Evolutionary conservation across 2,113 vertebrate genomes (phyloP).

Genomic region (Ptychochromis oligacanthus): DNA sequence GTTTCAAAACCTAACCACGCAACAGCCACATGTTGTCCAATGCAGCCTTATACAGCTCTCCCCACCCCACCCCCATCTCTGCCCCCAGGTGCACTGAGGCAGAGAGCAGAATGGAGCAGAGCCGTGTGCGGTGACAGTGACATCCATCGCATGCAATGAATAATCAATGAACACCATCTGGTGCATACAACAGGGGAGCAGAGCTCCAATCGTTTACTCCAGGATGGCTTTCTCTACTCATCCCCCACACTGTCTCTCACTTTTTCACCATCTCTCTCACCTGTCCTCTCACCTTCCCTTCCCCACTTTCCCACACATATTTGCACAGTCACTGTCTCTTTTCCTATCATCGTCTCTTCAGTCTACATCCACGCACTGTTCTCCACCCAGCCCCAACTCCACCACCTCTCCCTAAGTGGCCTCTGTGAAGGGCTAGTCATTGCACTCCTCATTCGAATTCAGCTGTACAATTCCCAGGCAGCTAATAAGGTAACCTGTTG

Average conservation of each 20-base stretch:
- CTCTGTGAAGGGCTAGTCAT: slow-evolving; percentile 48
- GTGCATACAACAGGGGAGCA: slow-evolving; percentile 71
- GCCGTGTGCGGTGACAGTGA: slow-evolving; percentile 73
- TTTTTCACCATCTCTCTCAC: slow-evolving; percentile 26
- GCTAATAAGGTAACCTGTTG: slow-evolving; percentile 68
- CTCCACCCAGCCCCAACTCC: not conserved
- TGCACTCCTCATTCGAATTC: slow-evolving; percentile 65
- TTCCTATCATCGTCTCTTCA: slow-evolving; percentile 9
- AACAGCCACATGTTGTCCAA: slow-evolving; percentile 25
- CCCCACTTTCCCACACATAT: slow-evolving; percentile 49
- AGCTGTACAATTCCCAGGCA: slow-evolving; percentile 40
- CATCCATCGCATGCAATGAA: slow-evolving; percentile 81
- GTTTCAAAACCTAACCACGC: slow-evolving; percentile 21
- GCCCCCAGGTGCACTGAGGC: slow-evolving; percentile 70
- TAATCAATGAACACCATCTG: slow-evolving; percentile 84
- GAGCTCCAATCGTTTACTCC: slow-evolving; percentile 62
- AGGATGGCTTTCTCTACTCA: slow-evolving; percentile 27
- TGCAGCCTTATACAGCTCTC: slow-evolving; percentile 5
- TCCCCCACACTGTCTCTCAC: slow-evolving; percentile 8
- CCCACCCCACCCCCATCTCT: slow-evolving; percentile 9
- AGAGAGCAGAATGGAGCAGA: slow-evolving; percentile 68
- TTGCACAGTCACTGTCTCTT: not conserved
- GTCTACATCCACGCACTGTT: not conserved
- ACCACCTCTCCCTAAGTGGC: not conserved
- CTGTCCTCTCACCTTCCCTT: slow-evolving; percentile 1